phyloP scores from a whole-genome alignment of 2,797 vertebrate species.

The Phalloptychus januarius region DNA sequence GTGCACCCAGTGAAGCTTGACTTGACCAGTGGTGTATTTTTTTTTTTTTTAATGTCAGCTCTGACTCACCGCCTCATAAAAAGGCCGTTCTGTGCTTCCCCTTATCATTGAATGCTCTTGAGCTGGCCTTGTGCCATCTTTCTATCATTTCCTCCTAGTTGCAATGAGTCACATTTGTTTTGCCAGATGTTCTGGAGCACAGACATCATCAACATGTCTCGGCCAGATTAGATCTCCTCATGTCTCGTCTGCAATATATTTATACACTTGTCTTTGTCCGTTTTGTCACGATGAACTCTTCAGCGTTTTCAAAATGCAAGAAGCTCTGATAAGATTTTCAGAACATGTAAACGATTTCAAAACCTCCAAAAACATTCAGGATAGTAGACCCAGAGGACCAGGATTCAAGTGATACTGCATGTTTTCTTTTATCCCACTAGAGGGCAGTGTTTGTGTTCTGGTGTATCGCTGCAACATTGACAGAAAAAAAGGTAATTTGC shows the following conservation, averaged over 20 bases:
- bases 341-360: conserved; percentile 11
- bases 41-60: neutral
- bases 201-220: neutral
- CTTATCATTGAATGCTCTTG: neutral
- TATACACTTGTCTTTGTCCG: conserved; percentile 3
- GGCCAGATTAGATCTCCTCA: neutral
- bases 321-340: conserved; percentile 21
- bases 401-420: neutral
- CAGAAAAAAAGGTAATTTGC: neutral
- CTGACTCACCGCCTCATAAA: conserved; percentile 11
- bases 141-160: conserved; percentile 3
- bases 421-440: conserved; percentile 46
- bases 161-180: conserved; percentile 27
- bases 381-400: neutral
- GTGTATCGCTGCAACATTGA: neutral
- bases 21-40: neutral
- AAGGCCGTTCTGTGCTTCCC: conserved; percentile 3
- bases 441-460: conserved; percentile 51
- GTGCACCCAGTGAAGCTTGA: neutral
- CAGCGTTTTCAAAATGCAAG: conserved; percentile 5
- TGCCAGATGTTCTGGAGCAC: conserved; percentile 7
- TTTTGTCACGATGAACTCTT: conserved; percentile 9
- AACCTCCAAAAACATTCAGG: neutral
- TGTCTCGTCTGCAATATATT: conserved; percentile 14
- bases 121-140: conserved; percentile 9